Evolutionary conservation across 1,140 invertebrate genomes (phyloP).

Genomic region (Phymorhynchus buccinoides): DNA sequence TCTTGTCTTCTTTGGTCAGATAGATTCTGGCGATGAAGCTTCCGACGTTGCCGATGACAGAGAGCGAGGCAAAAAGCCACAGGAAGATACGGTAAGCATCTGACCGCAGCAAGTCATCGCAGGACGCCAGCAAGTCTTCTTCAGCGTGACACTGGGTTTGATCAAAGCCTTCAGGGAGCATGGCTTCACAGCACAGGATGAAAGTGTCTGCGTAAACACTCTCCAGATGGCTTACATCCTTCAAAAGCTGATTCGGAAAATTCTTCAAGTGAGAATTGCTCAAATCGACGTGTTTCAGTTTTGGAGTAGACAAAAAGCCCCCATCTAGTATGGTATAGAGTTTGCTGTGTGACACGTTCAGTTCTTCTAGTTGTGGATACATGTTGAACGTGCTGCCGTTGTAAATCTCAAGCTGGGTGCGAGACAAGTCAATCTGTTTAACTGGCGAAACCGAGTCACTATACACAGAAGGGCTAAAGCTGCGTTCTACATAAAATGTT

Average conservation of each 20-base stretch:
- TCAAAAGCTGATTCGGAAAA: slow-evolving; percentile 14
- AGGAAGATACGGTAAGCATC: slow-evolving; percentile 42
- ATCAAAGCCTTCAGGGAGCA: slow-evolving; percentile 18
- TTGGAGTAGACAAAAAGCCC: not conserved
- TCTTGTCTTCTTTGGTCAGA: slow-evolving; percentile 15
- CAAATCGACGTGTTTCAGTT: not conserved
- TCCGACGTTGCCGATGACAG: slow-evolving; percentile 52
- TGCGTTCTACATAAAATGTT: not conserved
- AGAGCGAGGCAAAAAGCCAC: slow-evolving; percentile 51
- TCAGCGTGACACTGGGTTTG: slow-evolving; percentile 23
- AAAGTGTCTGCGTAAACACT: slow-evolving; percentile 22
- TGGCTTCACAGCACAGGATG: slow-evolving; percentile 25
- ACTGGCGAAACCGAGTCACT: not conserved
- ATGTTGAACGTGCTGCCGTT: not conserved
- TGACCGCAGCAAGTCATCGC: slow-evolving; percentile 49
- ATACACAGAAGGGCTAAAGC: not conserved
- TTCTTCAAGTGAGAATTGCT: not conserved
- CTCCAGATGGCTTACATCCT: not conserved
- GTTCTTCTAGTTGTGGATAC: not conserved
- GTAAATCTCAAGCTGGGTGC: not conserved
- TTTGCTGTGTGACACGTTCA: not conserved
- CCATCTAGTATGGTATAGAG: not conserved
- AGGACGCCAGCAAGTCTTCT: slow-evolving; percentile 50
- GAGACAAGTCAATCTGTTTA: not conserved
- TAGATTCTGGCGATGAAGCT: slow-evolving; percentile 39